These are phyloP conservation scores for Meda fulgida DNA, from an alignment of 2,797 vertebrate genomes.

Conservation along the genomic window DNA sequence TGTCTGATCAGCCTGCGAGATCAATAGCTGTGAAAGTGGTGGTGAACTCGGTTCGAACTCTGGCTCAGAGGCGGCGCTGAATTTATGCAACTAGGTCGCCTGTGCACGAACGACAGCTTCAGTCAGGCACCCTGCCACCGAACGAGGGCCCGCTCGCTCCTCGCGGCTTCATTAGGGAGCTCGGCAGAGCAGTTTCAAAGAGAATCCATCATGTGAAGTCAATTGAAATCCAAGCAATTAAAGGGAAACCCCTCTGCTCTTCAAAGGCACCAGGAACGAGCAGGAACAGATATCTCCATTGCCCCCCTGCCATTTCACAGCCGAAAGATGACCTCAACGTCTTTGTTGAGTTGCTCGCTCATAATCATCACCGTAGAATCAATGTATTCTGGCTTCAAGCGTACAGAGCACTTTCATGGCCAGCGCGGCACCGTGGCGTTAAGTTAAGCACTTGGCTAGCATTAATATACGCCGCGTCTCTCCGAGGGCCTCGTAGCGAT, in stretches of 20 bases:
- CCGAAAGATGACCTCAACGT: conserved; percentile 15
- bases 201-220: conserved; percentile 52
- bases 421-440: not conserved
- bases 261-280: conserved; percentile 38
- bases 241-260: conserved; percentile 54
- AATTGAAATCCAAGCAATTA: conserved; percentile 60
- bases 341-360: conserved; percentile 35
- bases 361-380: conserved; percentile 23
- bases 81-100: conserved; percentile 61
- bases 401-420: conserved; percentile 22
- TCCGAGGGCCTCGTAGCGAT: not conserved
- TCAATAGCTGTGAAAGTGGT: conserved; percentile 39
- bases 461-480: conserved; percentile 25
- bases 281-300: conserved; percentile 40
- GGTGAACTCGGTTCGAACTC: conserved; percentile 59
- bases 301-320: conserved; percentile 37
- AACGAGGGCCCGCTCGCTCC: conserved; percentile 21
- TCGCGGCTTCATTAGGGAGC: conserved; percentile 54
- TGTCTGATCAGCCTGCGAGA: conserved; percentile 45
- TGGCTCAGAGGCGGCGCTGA: conserved; percentile 37
- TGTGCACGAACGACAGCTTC: conserved; percentile 44
- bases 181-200: conserved; percentile 51
- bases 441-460: conserved; percentile 25
- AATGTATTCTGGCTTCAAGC: conserved; percentile 48
- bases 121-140: conserved; percentile 45